Base-by-base conservation (phyloP, 2,888 invertebrate species). In the Dione vanillae region DNA sequence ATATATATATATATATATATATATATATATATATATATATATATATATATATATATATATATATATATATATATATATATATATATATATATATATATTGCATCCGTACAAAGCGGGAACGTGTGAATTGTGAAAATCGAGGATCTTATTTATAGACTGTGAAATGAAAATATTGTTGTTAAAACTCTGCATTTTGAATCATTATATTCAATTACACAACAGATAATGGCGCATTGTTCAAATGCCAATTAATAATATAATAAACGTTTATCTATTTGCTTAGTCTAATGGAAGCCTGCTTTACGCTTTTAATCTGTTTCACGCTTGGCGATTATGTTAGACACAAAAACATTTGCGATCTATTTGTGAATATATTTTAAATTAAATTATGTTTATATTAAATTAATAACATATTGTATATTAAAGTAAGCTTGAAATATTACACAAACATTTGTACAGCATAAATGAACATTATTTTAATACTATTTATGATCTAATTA, bases 321-420 rank as follows among this genome's bases (percentile, higher is more conserved):
- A 41, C 41, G 35, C n/a, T 11, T 11, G 37, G 47, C 37, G 37
- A 66, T 58, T 61, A 35, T 11, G 35, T 9, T 19, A 27, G 5
- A 45, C 43, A 45, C 45, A 45, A 61, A 61, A 61, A 45, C 61
- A 45, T 61, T 45, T 61, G 61, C 35, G 11, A 61, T 61, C 11
- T 45, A 61, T 45, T 45, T 11, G 10, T 35, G 11, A 45, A 45
- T 16, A 27, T 9, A 61, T 27, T 35, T 61, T n/a, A n/a, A 61
- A 61, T 61, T 27, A 27, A 61, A 61, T 45, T n/a, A 6, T 45
- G 61, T 45, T 61, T 61, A 61, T 11, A 0, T 45, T 61, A 11
- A 35, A 45, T 61, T 61, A 20, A 27, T 0, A 45, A 35, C 35
- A 11, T 43, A 11, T 12, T 19, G 19, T 14, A 16, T n/a, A 16